phyloP scores from a whole-genome alignment of 2,113 vertebrate species.

The Forbesichthys papilliferus region DNA sequence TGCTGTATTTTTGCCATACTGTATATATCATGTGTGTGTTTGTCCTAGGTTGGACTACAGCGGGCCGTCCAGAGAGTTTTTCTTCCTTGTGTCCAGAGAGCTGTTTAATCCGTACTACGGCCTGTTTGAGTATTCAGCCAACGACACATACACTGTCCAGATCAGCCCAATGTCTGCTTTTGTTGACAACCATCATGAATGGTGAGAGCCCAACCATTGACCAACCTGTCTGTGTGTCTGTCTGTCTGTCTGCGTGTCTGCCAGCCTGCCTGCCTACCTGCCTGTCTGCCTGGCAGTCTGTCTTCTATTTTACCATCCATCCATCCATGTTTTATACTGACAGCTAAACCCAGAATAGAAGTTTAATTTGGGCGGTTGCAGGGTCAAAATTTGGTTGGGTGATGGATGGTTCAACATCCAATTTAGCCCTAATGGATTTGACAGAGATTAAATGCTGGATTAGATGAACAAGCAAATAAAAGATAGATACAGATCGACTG shows the following conservation, averaged over 20 bases:
- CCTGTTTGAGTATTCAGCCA: conserved; percentile 98
- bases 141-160: conserved; percentile 98
- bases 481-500: too few species aligned
- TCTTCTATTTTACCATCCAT: background rate
- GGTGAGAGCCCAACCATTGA: conserved; percentile 75
- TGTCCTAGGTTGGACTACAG: conserved; percentile 93
- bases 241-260: background rate
- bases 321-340: conserved; percentile 3
- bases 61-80: conserved; percentile 96
- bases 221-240: background rate
- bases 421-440: conserved; percentile 7
- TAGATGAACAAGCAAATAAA: background rate
- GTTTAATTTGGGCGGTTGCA: conserved; percentile 24
- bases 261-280: background rate
- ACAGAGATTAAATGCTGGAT: conserved; percentile 7
- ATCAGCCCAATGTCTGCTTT: conserved; percentile 99
- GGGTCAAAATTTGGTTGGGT: conserved; percentile 40
- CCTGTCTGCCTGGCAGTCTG: background rate
- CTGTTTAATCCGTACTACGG: conserved; percentile 99
- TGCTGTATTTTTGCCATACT: background rate
- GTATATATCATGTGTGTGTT: conserved; percentile 21
- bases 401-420: conserved; percentile 12
- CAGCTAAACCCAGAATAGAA: conserved; percentile 33
- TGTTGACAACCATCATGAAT: conserved; percentile 99
- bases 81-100: conserved; percentile 97